Evolutionary conservation across 2,888 invertebrate species (phyloP), one percentile per base, ranked within the genome.

Genomic region (Ferrisia virgata): DNA sequence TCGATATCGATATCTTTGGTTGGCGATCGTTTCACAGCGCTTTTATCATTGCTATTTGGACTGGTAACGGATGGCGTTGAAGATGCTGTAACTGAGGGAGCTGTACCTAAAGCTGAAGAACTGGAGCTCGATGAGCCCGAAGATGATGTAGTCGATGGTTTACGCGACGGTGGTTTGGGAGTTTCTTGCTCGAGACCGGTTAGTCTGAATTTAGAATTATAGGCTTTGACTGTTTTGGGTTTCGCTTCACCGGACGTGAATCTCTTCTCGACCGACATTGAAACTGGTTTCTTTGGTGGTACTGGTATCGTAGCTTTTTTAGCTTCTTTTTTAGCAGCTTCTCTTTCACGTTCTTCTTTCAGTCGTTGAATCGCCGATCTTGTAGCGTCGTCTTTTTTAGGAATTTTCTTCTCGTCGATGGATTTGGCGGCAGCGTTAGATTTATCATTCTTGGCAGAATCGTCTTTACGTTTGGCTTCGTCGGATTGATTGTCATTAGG

Each of bases 191-290:
- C 95, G 83, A 97, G 89, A 47, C 96, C 97, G 87, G 96, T 96
- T 80, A 96, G 96, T 86, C 97, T 92, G 90, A 97, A 96, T 89
- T 95, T 96, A 0, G 96, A 95, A 89, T 96, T 93, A 88, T 94
- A 96, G 18, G 95, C 94, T 91, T 97, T 97, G 0, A 96, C 97
- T 53, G 97, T 97, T 89, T 96, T 96, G 4, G 95, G 94, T 87
- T 96, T 90, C 8, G 86, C 85, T 83, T 90, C 92, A 13, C 92
- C 91, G 82, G 92, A 91, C 86, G 92, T 92, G 89, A 94, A 94
- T 85, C 94, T 90, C 84, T 93, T 92, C 90, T 95, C 95, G 86
- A 95, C 94, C 18, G 85, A 85, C 31, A 85, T 85, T 6, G 85
- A 85, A 25, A 85, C 85, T 22, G 86, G 85, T 78, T 86, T 86